Evolutionary conservation across 1,140 invertebrate species (phyloP), one percentile per base, ranked within the genome.

Genomic region (Macrobrachium nipponense): DNA sequence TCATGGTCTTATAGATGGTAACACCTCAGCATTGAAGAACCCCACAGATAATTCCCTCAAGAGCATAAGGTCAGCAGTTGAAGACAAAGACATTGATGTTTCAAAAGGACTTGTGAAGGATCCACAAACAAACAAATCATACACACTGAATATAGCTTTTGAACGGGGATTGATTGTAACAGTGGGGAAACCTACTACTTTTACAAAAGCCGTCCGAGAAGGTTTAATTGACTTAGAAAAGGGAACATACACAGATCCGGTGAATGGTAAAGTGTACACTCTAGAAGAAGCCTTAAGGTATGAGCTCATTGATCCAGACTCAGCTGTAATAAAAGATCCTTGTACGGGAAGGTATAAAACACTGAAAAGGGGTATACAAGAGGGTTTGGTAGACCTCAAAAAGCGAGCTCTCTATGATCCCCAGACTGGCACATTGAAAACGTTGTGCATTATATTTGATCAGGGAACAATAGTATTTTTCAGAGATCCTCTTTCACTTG

Each of bases 41-140:
- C 93, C 94, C 27, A 91, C 93, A 0, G 95, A 94, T 15, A 94
- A 95, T 76, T 93, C 94, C 88, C 93, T 96, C 70, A 95, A 96
- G 90, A 93, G 95, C 11, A 90, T 98, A 4, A 89, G 92, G 15
- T 91, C 93, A 58, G 96, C 96, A 15, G 95, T 98, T 85, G 94
- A 95, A 87, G 95, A 96, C 89, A 96, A 95, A 51, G 94, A 95
- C 77, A 94, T 98, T 59, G 95, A 97, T 91, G 92, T 95, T 8
- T 90, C 92, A 1, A 95, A 94, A 89, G 96, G 97, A 78, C 92
- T 93, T 68, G 94, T 97, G 72, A 92, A 95, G 60, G 96, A 97
- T 92, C 93, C 94, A 0, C 95, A 96, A 90, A 94, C 95, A 3
- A 95, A 95, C 90, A 93, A 94, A 73, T 92, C 93, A 0, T 95